Conservation (phyloP, 2,113 vertebrate species). For the Vombatus ursinus region DNA sequence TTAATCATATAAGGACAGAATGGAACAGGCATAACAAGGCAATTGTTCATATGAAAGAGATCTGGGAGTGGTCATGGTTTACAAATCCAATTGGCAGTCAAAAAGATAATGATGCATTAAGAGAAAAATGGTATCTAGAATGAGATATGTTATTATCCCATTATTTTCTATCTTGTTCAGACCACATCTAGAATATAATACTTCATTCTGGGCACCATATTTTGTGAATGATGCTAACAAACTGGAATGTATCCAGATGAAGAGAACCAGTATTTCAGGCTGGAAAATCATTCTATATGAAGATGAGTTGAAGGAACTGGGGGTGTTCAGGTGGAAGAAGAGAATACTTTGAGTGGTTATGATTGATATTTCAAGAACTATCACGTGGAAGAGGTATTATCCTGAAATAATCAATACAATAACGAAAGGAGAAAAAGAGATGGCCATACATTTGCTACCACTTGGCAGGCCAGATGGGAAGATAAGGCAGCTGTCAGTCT, state of each 20-base stretch:
- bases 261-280: too few species aligned
- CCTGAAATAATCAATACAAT: neutral
- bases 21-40: neutral
- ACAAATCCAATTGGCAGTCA: neutral
- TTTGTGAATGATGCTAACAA: neutral
- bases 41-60: neutral
- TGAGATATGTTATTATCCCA: neutral
- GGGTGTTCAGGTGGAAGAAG: neutral
- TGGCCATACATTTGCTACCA: neutral
- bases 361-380: neutral
- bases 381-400: neutral
- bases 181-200: neutral
- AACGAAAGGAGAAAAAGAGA: neutral
- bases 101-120: neutral
- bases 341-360: neutral
- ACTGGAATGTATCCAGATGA: neutral
- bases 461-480: neutral
- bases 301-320: neutral
- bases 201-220: neutral
- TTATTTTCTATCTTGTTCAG: neutral
- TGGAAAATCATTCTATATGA: neutral
- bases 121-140: neutral
- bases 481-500: neutral
- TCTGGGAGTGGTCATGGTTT: neutral
- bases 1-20: neutral